Conservation (phyloP, 2,113 vertebrate species). For the Balaenoptera acutorostrata region DNA sequence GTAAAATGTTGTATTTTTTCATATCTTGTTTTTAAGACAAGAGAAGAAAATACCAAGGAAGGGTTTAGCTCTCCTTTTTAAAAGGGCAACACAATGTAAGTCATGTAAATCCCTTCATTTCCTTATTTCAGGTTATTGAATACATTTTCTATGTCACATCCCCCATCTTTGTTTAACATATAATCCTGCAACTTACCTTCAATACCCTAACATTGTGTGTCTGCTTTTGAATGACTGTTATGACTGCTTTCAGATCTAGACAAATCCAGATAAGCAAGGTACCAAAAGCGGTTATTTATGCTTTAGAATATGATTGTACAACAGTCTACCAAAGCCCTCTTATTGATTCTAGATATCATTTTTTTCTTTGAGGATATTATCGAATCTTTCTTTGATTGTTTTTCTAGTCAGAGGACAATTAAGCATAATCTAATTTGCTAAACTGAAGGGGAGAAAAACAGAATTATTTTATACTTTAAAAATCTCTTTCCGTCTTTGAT, state of each 20-base stretch:
- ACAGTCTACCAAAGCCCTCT: neutral
- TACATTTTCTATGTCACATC: neutral
- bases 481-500: neutral
- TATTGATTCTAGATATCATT: conserved; percentile 54
- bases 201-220: neutral
- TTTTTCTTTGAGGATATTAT: conserved; percentile 46
- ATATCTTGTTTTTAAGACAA: neutral
- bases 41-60: neutral
- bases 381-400: conserved; percentile 53
- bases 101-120: neutral
- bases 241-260: neutral
- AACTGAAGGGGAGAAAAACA: conserved; percentile 9
- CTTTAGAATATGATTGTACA: conserved; percentile 27
- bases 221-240: neutral
- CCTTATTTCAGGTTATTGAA: neutral
- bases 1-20: neutral
- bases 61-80: neutral
- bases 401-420: conserved; percentile 18
- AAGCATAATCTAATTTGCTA: conserved; percentile 52
- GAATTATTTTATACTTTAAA: neutral
- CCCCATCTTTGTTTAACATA: neutral
- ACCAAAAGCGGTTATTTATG: conserved; percentile 25
- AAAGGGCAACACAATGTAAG: neutral
- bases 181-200: neutral
- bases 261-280: conserved; percentile 12